These are phyloP conservation scores for Apolygus lucorum DNA, from an alignment of 1,140 invertebrate genomes.

Conservation along the genomic window DNA sequence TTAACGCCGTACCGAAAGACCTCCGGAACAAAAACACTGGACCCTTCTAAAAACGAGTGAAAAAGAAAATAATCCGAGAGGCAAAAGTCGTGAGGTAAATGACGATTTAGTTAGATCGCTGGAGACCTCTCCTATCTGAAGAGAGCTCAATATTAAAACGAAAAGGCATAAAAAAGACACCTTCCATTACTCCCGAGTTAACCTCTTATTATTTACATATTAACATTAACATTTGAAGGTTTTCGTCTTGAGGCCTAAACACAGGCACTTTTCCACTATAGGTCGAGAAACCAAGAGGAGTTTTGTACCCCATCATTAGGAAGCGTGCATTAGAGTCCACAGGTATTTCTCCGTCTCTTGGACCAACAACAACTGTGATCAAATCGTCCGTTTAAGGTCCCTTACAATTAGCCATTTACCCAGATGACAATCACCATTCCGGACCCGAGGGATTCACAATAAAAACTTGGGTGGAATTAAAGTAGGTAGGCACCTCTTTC, in stretches of 20 bases:
- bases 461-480: conserved; percentile 5
- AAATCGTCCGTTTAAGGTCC: conserved; percentile 14
- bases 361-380: conserved; percentile 16
- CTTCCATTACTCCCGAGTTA: background rate
- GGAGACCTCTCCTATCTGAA: background rate
- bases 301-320: conserved; percentile 8
- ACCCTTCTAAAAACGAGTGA: too few species aligned
- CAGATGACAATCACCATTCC: conserved; percentile 9
- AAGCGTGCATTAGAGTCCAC: conserved; percentile 10
- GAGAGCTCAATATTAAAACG: conserved; percentile 4
- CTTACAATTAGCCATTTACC: conserved; percentile 13
- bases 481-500: background rate
- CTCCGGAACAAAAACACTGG: too few species aligned
- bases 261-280: background rate
- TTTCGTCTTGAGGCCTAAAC: background rate
- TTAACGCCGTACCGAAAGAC: too few species aligned
- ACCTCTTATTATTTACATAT: conserved; percentile 8
- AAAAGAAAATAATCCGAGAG: background rate
- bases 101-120: background rate
- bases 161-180: conserved; percentile 10
- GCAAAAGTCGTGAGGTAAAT: background rate
- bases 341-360: background rate
- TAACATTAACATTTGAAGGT: conserved; percentile 10
- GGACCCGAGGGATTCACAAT: conserved; percentile 4
- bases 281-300: background rate